Evolutionary conservation across 2,113 vertebrate genomes (phyloP).

Genomic region (Rissa tridactyla): DNA sequence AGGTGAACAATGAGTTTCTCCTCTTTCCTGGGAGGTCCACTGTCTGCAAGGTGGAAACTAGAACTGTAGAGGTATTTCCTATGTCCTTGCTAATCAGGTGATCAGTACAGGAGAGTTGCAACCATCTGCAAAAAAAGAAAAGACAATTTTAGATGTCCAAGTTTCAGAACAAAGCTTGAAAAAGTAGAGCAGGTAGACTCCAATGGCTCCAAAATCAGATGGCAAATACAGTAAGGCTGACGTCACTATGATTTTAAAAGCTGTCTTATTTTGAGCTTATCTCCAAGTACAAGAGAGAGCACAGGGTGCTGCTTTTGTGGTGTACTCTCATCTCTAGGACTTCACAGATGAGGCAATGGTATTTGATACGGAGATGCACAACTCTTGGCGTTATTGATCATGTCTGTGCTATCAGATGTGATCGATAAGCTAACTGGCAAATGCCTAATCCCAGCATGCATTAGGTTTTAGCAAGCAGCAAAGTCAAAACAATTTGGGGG

Average conservation of each 20-base stretch:
- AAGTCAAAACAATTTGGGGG: neutral
- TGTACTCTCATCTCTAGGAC: neutral
- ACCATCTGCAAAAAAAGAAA: neutral
- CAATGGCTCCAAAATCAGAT: neutral
- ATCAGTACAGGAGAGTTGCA: neutral
- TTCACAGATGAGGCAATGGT: neutral
- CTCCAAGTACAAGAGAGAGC: neutral
- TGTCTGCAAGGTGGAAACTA: neutral
- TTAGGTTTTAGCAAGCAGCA: neutral
- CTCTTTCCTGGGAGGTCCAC: neutral
- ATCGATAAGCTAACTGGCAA: slow-evolving; percentile 3
- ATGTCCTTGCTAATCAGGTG: neutral
- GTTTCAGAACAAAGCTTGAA: neutral
- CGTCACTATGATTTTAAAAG: neutral
- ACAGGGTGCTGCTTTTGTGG: neutral
- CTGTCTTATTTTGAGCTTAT: neutral
- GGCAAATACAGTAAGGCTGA: neutral
- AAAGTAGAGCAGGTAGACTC: neutral
- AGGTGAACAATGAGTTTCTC: neutral
- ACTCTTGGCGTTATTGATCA: slow-evolving; percentile 16
- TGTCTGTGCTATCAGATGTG: neutral
- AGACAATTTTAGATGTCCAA: neutral
- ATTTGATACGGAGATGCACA: neutral
- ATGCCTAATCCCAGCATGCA: neutral
- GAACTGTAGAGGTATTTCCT: neutral